phyloP scores from a whole-genome alignment of 2,888 invertebrate genomes.

The Himalopsyche tibetana region DNA sequence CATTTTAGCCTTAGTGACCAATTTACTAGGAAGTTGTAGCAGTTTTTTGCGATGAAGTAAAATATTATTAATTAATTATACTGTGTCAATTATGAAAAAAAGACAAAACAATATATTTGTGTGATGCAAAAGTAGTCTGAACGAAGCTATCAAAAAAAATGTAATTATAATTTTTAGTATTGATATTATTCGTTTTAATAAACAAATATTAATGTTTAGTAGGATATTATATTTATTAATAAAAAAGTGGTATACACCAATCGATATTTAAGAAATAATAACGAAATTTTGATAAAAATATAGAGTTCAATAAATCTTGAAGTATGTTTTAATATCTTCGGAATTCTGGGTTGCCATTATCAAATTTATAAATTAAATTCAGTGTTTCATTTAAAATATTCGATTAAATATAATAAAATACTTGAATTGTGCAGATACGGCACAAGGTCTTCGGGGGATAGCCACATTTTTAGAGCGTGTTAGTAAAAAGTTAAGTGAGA shows the following conservation, averaged over 20 bases:
- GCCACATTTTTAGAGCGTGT: no score
- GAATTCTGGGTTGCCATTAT: no score
- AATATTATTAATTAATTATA: slow-evolving; percentile 16
- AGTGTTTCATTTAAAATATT: no score
- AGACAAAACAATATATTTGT: slow-evolving; percentile 45
- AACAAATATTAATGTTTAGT: slow-evolving; percentile 27
- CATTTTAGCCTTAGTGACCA: slow-evolving; percentile 1
- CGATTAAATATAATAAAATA: no score
- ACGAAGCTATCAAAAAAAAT: slow-evolving; percentile 49
- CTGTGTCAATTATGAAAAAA: slow-evolving; percentile 50
- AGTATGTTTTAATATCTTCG: no score
- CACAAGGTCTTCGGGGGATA: no score
- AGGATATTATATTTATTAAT: neutral
- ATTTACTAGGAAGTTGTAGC: slow-evolving; percentile 18
- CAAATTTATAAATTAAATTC: no score
- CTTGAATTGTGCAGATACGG: no score
- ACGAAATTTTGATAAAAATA: no score
- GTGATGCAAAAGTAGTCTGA: slow-evolving; percentile 55
- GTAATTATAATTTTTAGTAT: slow-evolving; percentile 44
- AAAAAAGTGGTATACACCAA: slow-evolving; percentile 34
- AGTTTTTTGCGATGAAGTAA: slow-evolving; percentile 26
- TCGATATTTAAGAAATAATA: slow-evolving; percentile 3
- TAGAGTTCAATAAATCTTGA: no score
- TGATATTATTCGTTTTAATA: slow-evolving; percentile 19
- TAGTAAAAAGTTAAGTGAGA: slow-evolving; percentile 17